Base-by-base conservation (phyloP, 2,888 invertebrate species). In the Dromius quadrimaculatus region DNA sequence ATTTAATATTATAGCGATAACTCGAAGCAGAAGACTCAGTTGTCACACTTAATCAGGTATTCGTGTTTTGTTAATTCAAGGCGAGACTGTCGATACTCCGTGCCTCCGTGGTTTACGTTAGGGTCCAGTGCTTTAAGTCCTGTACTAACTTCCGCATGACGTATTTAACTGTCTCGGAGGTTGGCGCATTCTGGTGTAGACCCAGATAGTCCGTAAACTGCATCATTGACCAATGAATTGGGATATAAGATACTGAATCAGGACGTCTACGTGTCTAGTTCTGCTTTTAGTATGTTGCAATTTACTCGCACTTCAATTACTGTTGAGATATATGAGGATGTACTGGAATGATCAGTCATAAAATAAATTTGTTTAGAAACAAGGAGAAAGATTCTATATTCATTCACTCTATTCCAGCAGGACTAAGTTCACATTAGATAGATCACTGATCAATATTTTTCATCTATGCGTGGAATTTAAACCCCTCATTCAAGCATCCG, bases 1-100 rank as follows among this genome's bases (percentile, higher is more conserved):
- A n/a, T n/a, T n/a, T n/a, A n/a, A n/a, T n/a, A n/a, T n/a, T n/a
- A n/a, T n/a, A 17, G 41, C 2, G 41, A 17, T 43, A 17, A 43
- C 17, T 15, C 17, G 41, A 43, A 43, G 41, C 41, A 43, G 41
- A 43, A 43, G 17, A 43, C 41, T 15, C 41, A 17, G 41, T 43
- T 17, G 41, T 43, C 17, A 43, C 41, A 13, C 41, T 43, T 43
- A 43, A 43, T 43, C 41, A 43, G 17, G 41, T 43, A 43, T 43
- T 43, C 41, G 41, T 43, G 41, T 17, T 17, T 13, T 43, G 41
- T 43, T 43, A 43, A 43, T 43, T 43, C 41, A 13, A 17, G 36
- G 2, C 36, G 36, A 11, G 3, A 2, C 3, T 8, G 36, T 36
- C n/a, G 36, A 36, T 11, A n/a, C 3, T 6, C 11, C n/a, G n/a